Base-by-base conservation (phyloP, 2,113 vertebrate genomes). In the Crotophaga sulcirostris region DNA sequence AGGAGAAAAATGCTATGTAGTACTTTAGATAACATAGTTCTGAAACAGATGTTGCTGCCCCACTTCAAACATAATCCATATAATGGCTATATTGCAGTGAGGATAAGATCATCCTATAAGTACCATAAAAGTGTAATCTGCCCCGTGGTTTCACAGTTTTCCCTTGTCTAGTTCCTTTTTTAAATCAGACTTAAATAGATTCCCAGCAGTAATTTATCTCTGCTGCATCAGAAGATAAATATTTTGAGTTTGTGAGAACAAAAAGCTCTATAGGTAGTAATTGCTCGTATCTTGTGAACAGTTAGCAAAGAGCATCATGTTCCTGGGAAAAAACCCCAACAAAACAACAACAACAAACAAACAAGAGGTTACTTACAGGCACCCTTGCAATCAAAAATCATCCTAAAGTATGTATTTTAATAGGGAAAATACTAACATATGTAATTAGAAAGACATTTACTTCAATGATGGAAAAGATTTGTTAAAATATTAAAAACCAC, bases 101-200 rank as follows among this genome's bases (percentile, higher is more conserved):
- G 36, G 45, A 83, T 84, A 84, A 95, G 66, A 94, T 96, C 75
- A 94, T 91, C 44, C 69, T 84, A 12, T 88, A 93, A 93, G 47
- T 91, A 80, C 72, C 45, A 51, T 94, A 92, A 94, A 78, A 96
- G 51, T 94, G 66, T 59, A 97, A 67, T 95, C 86, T 97, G 49
- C 82, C 28, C 82, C 28, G 47, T 82, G 28, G 44, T 81, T 97
- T 85, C 29, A 47, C 72, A 58, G 20, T 77, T 95, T 95, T 83
- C 21, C 40, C 54, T 75, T 92, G 87, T 45, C 42, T 56, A 68
- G 51, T 70, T 94, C 81, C 58, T 52, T 79, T 94, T 85, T 51
- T 0, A 85, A 94, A 90, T 83, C 55, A 92, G 28, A 66, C 44
- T 88, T 96, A 93, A 93, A 77, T 67, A 88, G 72, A 93, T 72